Conservation (phyloP, 2,888 invertebrate genomes). For the Caenorhabditis parvicauda region DNA sequence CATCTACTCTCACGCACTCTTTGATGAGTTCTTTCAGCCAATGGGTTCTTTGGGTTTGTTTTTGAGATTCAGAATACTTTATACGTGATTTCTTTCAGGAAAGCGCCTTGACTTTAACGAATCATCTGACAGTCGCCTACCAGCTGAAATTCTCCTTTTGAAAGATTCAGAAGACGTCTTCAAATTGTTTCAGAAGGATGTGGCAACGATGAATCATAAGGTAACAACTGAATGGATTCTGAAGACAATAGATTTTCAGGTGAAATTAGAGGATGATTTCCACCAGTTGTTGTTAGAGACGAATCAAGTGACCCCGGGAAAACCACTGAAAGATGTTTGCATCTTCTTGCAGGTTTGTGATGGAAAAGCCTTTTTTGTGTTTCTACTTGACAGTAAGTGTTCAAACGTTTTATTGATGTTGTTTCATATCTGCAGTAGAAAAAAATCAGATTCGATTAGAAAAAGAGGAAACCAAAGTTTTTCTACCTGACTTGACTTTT, state of each 20-base stretch:
- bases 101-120: not conserved
- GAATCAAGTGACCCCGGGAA: conserved; percentile 34
- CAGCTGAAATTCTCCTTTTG: conserved; percentile 30
- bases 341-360: conserved; percentile 22
- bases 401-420: too few relatives aligned
- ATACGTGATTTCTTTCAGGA: not conserved
- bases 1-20: conserved; percentile 86
- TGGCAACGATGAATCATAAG: not conserved
- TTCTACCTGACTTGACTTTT: too few relatives aligned
- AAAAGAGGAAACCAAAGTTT: too few relatives aligned
- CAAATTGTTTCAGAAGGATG: conserved; percentile 15
- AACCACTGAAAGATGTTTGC: conserved; percentile 25
- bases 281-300: conserved; percentile 28
- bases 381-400: too few relatives aligned
- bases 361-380: too few relatives aligned
- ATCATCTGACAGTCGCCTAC: conserved; percentile 21
- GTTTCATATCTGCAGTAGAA: too few relatives aligned
- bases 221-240: conserved; percentile 4
- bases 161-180: conserved; percentile 21
- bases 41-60: conserved; percentile 29
- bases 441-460: too few relatives aligned
- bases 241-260: conserved; percentile 19
- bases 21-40: conserved; percentile 75
- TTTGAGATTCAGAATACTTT: not conserved
- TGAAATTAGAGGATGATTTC: conserved; percentile 33